Evolutionary conservation across 2,797 vertebrate genomes (phyloP), one percentile per base, ranked within the genome.

Genomic region (Fundulus diaphanus): DNA sequence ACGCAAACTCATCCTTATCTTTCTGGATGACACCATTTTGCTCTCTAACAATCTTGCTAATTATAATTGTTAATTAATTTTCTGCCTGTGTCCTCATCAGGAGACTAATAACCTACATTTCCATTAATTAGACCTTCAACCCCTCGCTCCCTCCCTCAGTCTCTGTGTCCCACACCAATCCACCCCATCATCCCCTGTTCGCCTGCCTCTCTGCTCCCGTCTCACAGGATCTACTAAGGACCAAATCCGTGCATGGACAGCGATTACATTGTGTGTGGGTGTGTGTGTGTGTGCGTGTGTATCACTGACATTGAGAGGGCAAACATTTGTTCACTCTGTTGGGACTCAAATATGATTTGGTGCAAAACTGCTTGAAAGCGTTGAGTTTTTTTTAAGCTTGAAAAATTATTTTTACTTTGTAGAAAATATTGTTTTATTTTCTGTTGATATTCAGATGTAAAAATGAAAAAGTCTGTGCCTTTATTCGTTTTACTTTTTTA

Each of bases 11-110:
- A 79, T 83, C 85, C 92, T 92, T 92, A 93, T 94, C 93, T 92
- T 77, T 84, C 89, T 76, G 76, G 81, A 89, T 94, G 95, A 95
- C 95, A 96, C 95, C 90, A 92, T 96, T 96, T 94, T 94, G 93
- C 95, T 95, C 94, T 96, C 95, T 94, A 96, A 95, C 95, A 96
- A 96, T 95, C 94, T 95, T 94, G 95, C 95, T 96, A 96, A 96
- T 96, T 95, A 96, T 96, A 96, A 95, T 95, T 93, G 94, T 95
- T 96, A 96, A 96, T 96, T 96, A 95, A 96, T 95, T 95, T 92
- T 95, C 92, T 94, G 92, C 81, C 92, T 89, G 92, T 90, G 93
- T 95, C 94, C 94, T 94, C 94, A 95, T 95, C 95, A 95, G 91
- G 95, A 96, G 95, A 96, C 94, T 95, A 95, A 95, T 94, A 95